Percentiles rank a stretch among this genome's conserved stretches.
phyloP scores from a whole-genome alignment of 2,113 vertebrate genomes.

The Oreochromis aureus region DNA sequence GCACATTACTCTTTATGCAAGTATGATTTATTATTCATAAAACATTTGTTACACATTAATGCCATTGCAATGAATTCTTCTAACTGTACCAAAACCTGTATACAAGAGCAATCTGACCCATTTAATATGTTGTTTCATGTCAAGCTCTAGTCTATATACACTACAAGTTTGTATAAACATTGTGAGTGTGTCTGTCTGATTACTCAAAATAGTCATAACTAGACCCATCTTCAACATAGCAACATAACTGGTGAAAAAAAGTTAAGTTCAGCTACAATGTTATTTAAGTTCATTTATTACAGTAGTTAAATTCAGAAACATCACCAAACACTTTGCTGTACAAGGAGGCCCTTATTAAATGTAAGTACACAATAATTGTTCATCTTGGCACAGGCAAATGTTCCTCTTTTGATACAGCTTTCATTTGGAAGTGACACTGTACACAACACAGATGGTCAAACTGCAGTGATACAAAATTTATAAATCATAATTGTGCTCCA shows the following conservation, averaged over 20 bases:
- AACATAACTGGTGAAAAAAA: neutral
- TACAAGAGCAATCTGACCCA: neutral
- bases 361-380: conserved; percentile 41
- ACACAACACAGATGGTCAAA: conserved; percentile 6
- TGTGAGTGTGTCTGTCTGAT: neutral
- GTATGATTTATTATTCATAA: neutral
- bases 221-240: neutral
- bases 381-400: conserved; percentile 56
- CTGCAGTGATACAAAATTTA: conserved; percentile 1
- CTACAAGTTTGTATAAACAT: neutral
- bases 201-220: neutral
- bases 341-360: conserved; percentile 39
- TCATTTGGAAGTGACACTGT: conserved; percentile 17
- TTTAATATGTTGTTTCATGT: neutral
- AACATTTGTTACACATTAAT: neutral
- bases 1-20: neutral
- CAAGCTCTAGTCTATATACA: neutral
- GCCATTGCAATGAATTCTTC: neutral
- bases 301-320: conserved; percentile 49
- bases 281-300: conserved; percentile 45
- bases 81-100: neutral
- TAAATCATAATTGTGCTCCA: neutral
- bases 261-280: neutral
- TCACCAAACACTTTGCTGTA: conserved; percentile 52
- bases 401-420: conserved; percentile 26